phyloP scores from a whole-genome alignment of 2,797 vertebrate genomes.

The Setipinna tenuifilis region DNA sequence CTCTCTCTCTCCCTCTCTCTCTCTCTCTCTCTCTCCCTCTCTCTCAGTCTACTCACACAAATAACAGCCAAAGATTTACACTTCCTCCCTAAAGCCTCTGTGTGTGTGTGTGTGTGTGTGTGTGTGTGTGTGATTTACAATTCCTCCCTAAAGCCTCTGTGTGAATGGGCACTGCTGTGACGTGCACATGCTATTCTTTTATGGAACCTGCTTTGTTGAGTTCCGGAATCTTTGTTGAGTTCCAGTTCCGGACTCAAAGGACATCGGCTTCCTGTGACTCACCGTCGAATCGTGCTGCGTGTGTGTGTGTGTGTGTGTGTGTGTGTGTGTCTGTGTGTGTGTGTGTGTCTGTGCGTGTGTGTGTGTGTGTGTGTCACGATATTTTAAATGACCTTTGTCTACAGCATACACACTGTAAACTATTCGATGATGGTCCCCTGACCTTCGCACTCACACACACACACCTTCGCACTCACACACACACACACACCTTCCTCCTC shows the following conservation, averaged over 20 bases:
- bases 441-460: neutral
- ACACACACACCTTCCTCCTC: neutral
- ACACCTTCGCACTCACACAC: neutral
- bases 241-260: neutral
- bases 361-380: too few relatives aligned
- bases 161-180: neutral
- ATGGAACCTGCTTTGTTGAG: neutral
- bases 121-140: too few relatives aligned
- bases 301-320: too few relatives aligned
- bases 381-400: too few relatives aligned
- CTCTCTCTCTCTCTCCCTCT: too few relatives aligned
- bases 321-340: too few relatives aligned
- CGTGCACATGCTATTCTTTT: neutral
- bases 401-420: constrained; percentile 33
- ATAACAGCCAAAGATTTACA: too few relatives aligned
- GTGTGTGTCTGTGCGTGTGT: too few relatives aligned
- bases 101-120: too few relatives aligned
- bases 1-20: too few relatives aligned
- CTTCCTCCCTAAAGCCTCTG: neutral
- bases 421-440: too few relatives aligned
- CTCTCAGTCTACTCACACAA: too few relatives aligned
- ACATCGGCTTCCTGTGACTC: neutral
- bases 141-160: neutral
- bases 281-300: neutral
- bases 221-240: neutral